Conservation (phyloP, 2,113 vertebrate species). For the Phaethon lepturus region DNA sequence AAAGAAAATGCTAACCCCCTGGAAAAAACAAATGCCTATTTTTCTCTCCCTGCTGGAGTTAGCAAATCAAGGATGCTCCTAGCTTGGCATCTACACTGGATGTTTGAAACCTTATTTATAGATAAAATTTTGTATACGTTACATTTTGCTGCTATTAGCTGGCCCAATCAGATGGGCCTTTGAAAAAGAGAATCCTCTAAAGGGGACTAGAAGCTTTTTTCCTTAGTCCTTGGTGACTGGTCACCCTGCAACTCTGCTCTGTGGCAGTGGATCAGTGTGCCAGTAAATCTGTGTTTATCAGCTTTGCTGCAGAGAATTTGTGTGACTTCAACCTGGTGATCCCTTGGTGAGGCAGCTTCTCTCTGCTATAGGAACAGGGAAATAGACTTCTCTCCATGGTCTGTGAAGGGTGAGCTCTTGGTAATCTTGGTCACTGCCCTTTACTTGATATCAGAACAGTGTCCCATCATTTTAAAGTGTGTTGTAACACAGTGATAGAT, state of each 20-base stretch:
- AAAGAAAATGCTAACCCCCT: background rate
- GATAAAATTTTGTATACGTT: background rate
- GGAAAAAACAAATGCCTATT: background rate
- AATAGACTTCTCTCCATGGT: background rate
- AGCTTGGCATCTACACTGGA: background rate
- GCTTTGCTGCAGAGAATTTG: background rate
- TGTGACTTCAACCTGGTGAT: background rate
- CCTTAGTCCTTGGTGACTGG: background rate
- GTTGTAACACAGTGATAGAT: background rate
- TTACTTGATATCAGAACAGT: no score
- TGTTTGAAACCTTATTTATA: background rate
- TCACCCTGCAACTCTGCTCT: background rate
- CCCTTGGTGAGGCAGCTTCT: background rate
- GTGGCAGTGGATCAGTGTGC: background rate
- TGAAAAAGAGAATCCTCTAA: background rate
- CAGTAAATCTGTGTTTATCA: background rate
- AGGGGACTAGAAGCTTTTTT: background rate
- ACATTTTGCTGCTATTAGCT: background rate
- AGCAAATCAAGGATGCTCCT: slow-evolving; percentile 5
- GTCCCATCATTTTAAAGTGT: background rate
- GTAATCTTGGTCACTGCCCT: background rate
- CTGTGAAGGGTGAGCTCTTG: background rate
- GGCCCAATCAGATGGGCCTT: background rate
- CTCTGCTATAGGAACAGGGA: background rate
- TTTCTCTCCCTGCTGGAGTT: background rate